Evolutionary conservation across 1,140 invertebrate species (phyloP), one percentile per base, ranked within the genome.

Genomic region (Drosophila busckii): DNA sequence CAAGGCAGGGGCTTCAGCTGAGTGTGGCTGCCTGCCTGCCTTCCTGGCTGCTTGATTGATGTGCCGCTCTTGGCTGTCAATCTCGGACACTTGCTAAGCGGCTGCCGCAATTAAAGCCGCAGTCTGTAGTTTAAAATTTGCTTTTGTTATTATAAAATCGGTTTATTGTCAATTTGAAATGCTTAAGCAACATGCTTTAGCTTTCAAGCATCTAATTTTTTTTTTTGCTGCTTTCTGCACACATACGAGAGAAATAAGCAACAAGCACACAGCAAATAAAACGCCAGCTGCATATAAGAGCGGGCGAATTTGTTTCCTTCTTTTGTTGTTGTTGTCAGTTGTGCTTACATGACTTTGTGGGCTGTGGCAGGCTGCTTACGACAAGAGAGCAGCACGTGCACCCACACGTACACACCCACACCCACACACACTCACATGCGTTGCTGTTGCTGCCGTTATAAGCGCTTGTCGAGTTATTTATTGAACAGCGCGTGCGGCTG

Each of bases 141-240:
- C 40, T 48, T 54, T 32, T 42, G 31, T 20, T 10, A 17, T 37
- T 17, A 6, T 34, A 42, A 23, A 46, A 6, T 73, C 64, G 48
- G 68, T 68, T 73, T 68, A 68, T 53, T 64, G 70, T 73, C 71
- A 78, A 78, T 80, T 78, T 80, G 56, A 68, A 66, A 80, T n/a
- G n/a, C n/a, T n/a, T n/a, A n/a, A n/a, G n/a, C n/a, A n/a, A n/a
- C n/a, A n/a, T n/a, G n/a, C n/a, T n/a, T n/a, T n/a, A n/a, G n/a
- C n/a, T n/a, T n/a, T n/a, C n/a, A n/a, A n/a, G n/a, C n/a, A n/a
- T n/a, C n/a, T n/a, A n/a, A n/a, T n/a, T n/a, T n/a, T n/a, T n/a
- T n/a, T n/a, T n/a, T n/a, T n/a, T n/a, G n/a, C n/a, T n/a, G n/a
- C n/a, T n/a, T n/a, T n/a, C n/a, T n/a, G n/a, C 35, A 46, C 34